Evolutionary conservation across 2,797 vertebrate genomes (phyloP).

Genomic region (Danio aesculapii): DNA sequence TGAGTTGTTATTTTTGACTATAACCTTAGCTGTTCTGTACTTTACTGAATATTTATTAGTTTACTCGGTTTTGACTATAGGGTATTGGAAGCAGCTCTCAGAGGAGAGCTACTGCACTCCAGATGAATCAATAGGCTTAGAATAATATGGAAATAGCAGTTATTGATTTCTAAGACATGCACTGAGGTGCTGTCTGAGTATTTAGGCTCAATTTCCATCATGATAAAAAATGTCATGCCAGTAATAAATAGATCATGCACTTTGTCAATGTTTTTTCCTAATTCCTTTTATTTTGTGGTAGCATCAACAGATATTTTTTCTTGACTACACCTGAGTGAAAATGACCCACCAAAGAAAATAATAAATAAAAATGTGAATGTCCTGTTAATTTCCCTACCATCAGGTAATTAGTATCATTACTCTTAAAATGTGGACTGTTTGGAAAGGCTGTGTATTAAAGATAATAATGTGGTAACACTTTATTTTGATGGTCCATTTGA

Average conservation of each 20-base stretch:
- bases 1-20: neutral
- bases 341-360: too few species aligned
- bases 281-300: neutral
- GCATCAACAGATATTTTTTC: neutral
- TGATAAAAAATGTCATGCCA: neutral
- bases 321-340: neutral
- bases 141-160: slow-evolving; percentile 23
- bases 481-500: too few species aligned
- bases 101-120: neutral
- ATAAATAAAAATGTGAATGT: too few species aligned
- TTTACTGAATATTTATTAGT: neutral
- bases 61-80: neutral
- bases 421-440: too few species aligned
- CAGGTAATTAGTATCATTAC: too few species aligned
- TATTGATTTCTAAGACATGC: slow-evolving; percentile 22
- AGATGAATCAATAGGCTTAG: slow-evolving; percentile 12
- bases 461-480: too few species aligned
- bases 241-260: neutral
- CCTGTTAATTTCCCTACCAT: too few species aligned
- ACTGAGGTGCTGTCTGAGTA: neutral
- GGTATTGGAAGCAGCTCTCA: neutral
- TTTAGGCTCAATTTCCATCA: neutral
- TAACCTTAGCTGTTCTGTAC: neutral
- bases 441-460: too few species aligned
- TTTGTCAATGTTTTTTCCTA: neutral